Percentiles rank a stretch among this genome's conserved stretches.
Conservation (phyloP, 1,140 invertebrate genomes). For the Halotydeus destructor region DNA sequence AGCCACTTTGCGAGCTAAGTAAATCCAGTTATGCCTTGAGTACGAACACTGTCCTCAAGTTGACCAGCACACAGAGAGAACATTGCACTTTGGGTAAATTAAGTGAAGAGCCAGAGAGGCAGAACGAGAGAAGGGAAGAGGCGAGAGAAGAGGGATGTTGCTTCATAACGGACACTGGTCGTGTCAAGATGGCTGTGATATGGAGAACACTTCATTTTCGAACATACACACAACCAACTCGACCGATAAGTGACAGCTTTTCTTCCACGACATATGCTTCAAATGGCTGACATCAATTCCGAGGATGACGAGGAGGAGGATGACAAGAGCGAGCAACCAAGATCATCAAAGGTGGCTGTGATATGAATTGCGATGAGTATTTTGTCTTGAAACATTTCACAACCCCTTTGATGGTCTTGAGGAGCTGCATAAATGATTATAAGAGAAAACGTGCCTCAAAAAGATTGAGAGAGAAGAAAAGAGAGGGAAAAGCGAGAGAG, state of each 20-base stretch:
- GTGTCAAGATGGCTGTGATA: constrained; percentile 26
- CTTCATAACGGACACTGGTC: too few relatives aligned
- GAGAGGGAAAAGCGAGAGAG: background rate
- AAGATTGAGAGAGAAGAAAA: constrained; percentile 1
- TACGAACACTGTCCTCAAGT: background rate
- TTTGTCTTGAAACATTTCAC: constrained; percentile 21
- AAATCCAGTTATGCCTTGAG: too few relatives aligned
- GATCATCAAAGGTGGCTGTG: constrained; percentile 24
- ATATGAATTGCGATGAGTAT: constrained; percentile 17
- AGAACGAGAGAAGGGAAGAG: too few relatives aligned
- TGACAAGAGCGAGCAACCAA: background rate
- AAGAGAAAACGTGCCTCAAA: background rate
- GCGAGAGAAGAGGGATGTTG: too few relatives aligned
- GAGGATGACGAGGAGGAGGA: background rate
- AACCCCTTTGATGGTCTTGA: constrained; percentile 22
- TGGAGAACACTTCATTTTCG: too few relatives aligned
- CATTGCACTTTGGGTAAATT: background rate
- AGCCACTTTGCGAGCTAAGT: constrained; percentile 38
- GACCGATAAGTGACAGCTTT: constrained; percentile 22
- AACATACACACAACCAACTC: too few relatives aligned
- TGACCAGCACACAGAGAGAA: background rate
- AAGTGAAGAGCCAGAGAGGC: too few relatives aligned
- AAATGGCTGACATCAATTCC: background rate
- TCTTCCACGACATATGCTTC: constrained; percentile 7
- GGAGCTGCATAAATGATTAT: constrained; percentile 7